These are phyloP conservation scores for Odocoileus hemionus DNA, from an alignment of 2,113 vertebrate genomes.

Conservation along the genomic window DNA sequence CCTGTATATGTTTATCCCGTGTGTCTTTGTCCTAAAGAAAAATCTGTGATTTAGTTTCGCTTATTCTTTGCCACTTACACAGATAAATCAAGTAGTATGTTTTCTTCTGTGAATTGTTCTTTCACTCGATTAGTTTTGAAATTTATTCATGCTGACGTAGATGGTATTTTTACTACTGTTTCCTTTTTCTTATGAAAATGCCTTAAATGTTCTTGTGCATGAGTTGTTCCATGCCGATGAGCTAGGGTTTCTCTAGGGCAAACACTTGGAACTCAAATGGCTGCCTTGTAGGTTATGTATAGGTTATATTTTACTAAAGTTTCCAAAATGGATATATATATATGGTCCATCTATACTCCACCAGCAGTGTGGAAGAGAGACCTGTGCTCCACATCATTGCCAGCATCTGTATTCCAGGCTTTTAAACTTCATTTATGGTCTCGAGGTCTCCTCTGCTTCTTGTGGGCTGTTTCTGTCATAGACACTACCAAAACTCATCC, in stretches of 20 bases:
- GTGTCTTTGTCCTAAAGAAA: not conserved
- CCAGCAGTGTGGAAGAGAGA: not conserved
- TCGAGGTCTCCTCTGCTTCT: not conserved
- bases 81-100: not conserved
- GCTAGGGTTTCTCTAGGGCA: not conserved
- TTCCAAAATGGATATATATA: not conserved
- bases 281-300: not conserved
- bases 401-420: not conserved
- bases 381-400: not conserved
- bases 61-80: not conserved
- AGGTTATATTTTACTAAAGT: not conserved
- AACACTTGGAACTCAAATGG: not conserved
- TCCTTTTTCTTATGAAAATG: not conserved
- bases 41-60: not conserved
- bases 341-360: rapidly evolving
- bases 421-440: not conserved
- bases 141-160: not conserved
- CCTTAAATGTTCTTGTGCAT: not conserved
- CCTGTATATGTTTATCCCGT: not conserved
- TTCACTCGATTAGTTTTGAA: not conserved
- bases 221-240: not conserved
- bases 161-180: not conserved
- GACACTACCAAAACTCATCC: not conserved
- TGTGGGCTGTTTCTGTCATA: not conserved
- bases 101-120: not conserved